These are phyloP conservation scores for Muschampia plurimacula DNA, from an alignment of 2,888 invertebrate species.

Conservation along the genomic window DNA sequence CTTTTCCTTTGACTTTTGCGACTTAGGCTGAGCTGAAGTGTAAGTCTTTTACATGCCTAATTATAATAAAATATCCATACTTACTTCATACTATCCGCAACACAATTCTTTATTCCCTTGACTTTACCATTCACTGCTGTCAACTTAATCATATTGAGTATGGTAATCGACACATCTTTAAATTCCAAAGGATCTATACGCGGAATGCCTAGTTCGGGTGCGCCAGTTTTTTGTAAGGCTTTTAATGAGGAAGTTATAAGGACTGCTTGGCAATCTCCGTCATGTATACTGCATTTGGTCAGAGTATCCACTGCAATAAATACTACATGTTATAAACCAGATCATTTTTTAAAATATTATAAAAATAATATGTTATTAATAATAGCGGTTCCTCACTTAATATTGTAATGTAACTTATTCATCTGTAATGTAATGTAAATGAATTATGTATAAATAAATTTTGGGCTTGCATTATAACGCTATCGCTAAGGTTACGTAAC, in stretches of 20 bases:
- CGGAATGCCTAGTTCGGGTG: conserved; percentile 54
- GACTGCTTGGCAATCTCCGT: conserved; percentile 52
- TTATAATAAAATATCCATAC: conserved; percentile 37
- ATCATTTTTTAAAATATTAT: too few species aligned
- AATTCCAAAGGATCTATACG: conserved; percentile 57
- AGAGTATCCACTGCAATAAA: conserved; percentile 56
- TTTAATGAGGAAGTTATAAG: conserved; percentile 48
- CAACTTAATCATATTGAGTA: conserved; percentile 51
- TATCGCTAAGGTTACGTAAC: too few species aligned
- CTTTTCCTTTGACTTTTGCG: too few species aligned
- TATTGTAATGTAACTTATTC: too few species aligned
- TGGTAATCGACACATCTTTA: conserved; percentile 48
- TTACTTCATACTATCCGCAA: conserved; percentile 55
- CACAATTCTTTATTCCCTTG: conserved; percentile 58
- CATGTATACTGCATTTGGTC: conserved; percentile 55
- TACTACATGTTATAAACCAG: too few species aligned
- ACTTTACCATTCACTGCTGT: conserved; percentile 53
- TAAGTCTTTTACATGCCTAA: neutral
- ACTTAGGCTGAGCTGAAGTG: too few species aligned
- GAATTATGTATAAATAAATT: too few species aligned
- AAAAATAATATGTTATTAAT: too few species aligned
- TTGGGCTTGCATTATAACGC: too few species aligned
- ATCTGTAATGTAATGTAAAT: too few species aligned
- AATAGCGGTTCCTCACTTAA: too few species aligned
- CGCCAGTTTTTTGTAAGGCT: conserved; percentile 52